phyloP scores from a whole-genome alignment of 2,797 vertebrate genomes.

The Forpus xanthops region DNA sequence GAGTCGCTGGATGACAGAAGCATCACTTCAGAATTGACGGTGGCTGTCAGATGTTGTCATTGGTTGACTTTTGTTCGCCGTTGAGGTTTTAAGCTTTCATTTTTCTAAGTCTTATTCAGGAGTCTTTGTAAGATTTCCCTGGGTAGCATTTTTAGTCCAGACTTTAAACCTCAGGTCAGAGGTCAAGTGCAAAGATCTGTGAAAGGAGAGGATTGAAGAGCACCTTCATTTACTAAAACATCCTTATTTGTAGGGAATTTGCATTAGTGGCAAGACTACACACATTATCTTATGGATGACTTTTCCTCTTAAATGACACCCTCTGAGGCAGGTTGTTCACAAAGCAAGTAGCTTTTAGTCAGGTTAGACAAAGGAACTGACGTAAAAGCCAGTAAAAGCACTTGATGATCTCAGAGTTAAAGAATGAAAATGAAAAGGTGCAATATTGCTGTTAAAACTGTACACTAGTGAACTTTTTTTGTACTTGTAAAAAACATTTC shows the following conservation, averaged over 20 bases:
- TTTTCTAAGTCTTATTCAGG: slow-evolving; percentile 84
- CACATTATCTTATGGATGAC: slow-evolving; percentile 65
- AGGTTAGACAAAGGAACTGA: slow-evolving; percentile 39
- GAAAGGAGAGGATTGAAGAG: slow-evolving; percentile 68
- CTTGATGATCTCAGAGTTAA: not conserved
- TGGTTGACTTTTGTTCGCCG: slow-evolving; percentile 93
- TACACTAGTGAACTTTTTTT: not conserved
- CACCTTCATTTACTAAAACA: slow-evolving; percentile 74
- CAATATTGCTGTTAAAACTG: not conserved
- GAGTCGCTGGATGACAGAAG: slow-evolving; percentile 83
- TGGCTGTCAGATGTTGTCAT: slow-evolving; percentile 93
- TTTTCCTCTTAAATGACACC: slow-evolving; percentile 79
- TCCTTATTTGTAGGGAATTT: slow-evolving; percentile 77
- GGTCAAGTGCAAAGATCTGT: slow-evolving; percentile 84
- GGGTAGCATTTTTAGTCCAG: slow-evolving; percentile 79
- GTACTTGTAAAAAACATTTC: not conserved
- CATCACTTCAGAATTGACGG: slow-evolving; percentile 96
- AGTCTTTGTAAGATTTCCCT: slow-evolving; percentile 86
- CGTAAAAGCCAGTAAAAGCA: not conserved
- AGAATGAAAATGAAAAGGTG: not conserved
- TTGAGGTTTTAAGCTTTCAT: slow-evolving; percentile 94
- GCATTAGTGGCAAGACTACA: slow-evolving; percentile 72
- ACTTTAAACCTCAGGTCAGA: slow-evolving; percentile 83
- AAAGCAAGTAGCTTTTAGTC: slow-evolving; percentile 73
- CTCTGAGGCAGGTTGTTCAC: slow-evolving; percentile 73